Evolutionary conservation across 2,113 vertebrate genomes (phyloP).

Genomic region (Calonectris borealis): DNA sequence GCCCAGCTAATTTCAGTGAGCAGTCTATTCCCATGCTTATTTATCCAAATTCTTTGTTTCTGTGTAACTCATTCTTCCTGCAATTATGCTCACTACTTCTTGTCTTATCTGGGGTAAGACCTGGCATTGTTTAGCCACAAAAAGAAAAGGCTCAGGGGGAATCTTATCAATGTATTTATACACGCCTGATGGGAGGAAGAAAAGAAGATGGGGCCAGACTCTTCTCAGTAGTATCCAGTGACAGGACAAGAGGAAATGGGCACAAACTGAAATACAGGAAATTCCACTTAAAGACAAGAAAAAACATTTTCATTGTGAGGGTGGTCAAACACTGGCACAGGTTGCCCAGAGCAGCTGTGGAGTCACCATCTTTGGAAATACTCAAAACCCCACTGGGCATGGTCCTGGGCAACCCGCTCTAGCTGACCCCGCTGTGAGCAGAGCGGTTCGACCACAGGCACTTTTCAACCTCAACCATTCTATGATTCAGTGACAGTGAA

Average conservation of each 20-base stretch:
- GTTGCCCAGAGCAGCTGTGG: too few species aligned
- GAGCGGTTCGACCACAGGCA: not conserved
- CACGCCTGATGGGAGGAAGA: not conserved
- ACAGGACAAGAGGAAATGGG: not conserved
- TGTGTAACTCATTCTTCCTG: not conserved
- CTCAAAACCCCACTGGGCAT: not conserved
- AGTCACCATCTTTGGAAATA: not conserved
- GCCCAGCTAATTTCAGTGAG: not conserved
- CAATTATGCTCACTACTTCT: not conserved
- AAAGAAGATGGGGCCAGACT: not conserved
- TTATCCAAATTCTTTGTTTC: not conserved
- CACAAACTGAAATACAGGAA: not conserved
- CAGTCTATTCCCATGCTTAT: not conserved
- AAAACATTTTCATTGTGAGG: not conserved
- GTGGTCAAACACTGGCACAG: too few species aligned
- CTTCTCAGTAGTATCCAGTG: not conserved
- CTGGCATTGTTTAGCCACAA: not conserved
- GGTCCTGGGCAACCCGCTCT: not conserved
- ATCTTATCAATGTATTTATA: not conserved
- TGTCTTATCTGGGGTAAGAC: not conserved
- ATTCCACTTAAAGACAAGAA: not conserved
- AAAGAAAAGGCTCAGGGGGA: not conserved
- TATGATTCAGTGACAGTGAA: not conserved
- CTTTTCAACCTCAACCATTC: not conserved
- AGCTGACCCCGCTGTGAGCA: not conserved